These are phyloP conservation scores for Gerris lacustris DNA, from an alignment of 2,888 invertebrate species.

Conservation along the genomic window DNA sequence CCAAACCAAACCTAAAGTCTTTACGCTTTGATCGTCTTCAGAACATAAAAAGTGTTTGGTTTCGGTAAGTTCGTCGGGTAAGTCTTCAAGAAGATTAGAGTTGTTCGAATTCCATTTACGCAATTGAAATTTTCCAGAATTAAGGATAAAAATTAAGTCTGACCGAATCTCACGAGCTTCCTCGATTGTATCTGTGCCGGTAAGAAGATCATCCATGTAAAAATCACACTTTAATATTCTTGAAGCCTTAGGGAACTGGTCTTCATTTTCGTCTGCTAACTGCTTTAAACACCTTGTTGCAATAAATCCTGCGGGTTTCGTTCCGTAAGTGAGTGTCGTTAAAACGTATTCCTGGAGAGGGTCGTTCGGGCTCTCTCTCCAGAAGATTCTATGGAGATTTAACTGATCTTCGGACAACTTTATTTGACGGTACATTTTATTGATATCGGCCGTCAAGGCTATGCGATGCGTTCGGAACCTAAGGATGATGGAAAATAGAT, in stretches of 20 bases:
- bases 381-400: conserved; percentile 10
- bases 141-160: background rate
- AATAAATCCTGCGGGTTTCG: background rate
- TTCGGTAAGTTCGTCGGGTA: too few species aligned
- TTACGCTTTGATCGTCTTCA: too few species aligned
- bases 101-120: background rate
- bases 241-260: conserved; percentile 6
- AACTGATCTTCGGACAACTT: background rate
- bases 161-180: background rate
- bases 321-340: conserved; percentile 15
- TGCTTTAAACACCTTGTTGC: background rate
- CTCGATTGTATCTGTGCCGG: background rate
- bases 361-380: background rate
- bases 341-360: conserved; percentile 8
- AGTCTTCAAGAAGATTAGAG: background rate
- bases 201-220: background rate
- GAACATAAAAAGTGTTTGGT: too few species aligned
- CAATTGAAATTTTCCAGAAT: background rate
- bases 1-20: too few species aligned
- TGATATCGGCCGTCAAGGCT: conserved; percentile 6
- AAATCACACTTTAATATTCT: background rate
- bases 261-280: conserved; percentile 3
- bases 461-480: conserved; percentile 8
- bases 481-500: background rate
- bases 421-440: background rate